Evolutionary conservation across 2,113 vertebrate species (phyloP).

Genomic region (Pterophyllum scalare): DNA sequence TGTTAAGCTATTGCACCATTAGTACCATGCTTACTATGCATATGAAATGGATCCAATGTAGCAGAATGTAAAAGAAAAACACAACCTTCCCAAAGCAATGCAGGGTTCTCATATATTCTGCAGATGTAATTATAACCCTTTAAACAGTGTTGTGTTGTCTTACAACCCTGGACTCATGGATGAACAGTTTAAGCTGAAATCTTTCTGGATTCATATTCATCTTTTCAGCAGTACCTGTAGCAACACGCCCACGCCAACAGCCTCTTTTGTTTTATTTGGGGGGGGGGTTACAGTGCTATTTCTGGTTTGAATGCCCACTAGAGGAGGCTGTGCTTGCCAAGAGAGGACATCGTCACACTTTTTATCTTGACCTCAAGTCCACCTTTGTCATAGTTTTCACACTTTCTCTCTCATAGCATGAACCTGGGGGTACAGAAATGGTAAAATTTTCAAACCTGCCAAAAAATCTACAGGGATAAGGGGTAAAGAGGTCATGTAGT

Average conservation of each 20-base stretch:
- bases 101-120: not conserved
- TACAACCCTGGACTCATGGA: not conserved
- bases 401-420: not conserved
- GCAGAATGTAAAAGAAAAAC: not conserved
- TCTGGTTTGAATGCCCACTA: conserved; percentile 27
- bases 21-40: not conserved
- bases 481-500: conserved; percentile 50
- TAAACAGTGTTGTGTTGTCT: not conserved
- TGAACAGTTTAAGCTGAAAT: conserved; percentile 9
- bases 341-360: conserved; percentile 32
- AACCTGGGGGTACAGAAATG: conserved; percentile 9
- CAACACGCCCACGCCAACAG: conserved; percentile 10
- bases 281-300: not conserved
- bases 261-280: not conserved
- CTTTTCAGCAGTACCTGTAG: conserved; percentile 23
- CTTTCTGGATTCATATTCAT: conserved; percentile 20
- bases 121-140: not conserved
- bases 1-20: not conserved
- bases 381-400: conserved; percentile 31
- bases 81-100: not conserved
- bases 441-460: conserved; percentile 37
- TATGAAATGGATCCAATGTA: not conserved
- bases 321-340: conserved; percentile 8
- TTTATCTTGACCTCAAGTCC: conserved; percentile 34
- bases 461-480: conserved; percentile 24